Conservation (phyloP, 2,113 vertebrate species). For the Mastomys coucha region DNA sequence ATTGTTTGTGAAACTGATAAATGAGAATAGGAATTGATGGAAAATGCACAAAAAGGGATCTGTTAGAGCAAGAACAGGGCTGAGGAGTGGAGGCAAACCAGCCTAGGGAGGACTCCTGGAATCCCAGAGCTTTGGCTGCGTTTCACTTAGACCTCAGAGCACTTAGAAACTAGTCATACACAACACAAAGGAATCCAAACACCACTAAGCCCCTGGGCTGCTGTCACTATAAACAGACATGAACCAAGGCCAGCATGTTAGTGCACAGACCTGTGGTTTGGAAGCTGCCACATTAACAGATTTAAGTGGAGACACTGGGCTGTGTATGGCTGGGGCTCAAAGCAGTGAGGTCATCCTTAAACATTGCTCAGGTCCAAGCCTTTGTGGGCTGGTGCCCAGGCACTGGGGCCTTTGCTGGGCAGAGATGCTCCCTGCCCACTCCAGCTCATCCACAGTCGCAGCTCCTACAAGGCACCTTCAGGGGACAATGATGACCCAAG, state of each 20-base stretch:
- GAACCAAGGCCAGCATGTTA: rapidly evolving
- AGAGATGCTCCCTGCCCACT: background rate
- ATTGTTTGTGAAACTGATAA: background rate
- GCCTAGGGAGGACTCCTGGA: background rate
- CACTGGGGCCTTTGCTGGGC: background rate
- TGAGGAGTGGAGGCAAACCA: background rate
- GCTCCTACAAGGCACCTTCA: background rate
- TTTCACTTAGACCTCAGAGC: background rate
- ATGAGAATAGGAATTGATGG: background rate
- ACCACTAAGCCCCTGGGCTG: background rate
- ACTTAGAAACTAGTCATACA: background rate
- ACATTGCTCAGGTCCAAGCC: background rate
- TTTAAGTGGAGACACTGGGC: background rate
- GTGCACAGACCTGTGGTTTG: background rate
- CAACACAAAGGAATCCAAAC: background rate
- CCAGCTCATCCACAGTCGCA: too few relatives aligned
- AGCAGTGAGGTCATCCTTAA: background rate
- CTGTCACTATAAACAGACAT: background rate
- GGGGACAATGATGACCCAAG: background rate
- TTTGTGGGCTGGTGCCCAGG: background rate
- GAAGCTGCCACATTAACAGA: background rate
- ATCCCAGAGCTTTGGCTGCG: background rate
- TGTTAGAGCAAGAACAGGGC: background rate
- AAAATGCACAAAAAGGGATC: background rate
- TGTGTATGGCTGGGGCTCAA: background rate